Percentiles rank a stretch among this genome's conserved stretches.
phyloP scores from a whole-genome alignment of 2,113 vertebrate genomes.

The Perca flavescens region DNA sequence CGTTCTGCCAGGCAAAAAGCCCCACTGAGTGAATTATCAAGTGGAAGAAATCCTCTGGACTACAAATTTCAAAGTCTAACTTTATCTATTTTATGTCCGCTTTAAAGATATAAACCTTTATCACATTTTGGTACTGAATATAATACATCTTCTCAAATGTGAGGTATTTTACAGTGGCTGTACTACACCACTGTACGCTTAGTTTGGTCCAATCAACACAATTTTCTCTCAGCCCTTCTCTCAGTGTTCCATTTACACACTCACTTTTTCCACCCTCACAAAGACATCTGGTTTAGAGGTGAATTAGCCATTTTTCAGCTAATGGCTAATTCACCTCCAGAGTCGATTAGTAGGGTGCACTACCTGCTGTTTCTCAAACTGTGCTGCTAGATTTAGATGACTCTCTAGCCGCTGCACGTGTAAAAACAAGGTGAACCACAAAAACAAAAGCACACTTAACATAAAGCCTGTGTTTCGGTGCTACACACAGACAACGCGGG shows the following conservation, averaged over 20 bases:
- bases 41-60: neutral
- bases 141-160: neutral
- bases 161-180: neutral
- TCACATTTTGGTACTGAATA: neutral
- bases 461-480: slow-evolving; percentile 20
- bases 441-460: slow-evolving; percentile 54
- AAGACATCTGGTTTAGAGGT: slow-evolving; percentile 78
- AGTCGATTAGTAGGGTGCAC: slow-evolving; percentile 72
- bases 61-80: neutral
- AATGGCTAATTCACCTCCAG: slow-evolving; percentile 82
- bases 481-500: neutral
- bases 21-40: neutral
- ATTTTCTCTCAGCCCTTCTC: slow-evolving; percentile 14
- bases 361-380: slow-evolving; percentile 78
- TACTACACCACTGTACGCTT: neutral
- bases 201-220: slow-evolving; percentile 20
- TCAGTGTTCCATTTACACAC: slow-evolving; percentile 49
- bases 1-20: slow-evolving; percentile 1
- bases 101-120: neutral
- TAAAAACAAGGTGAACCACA: slow-evolving; percentile 77
- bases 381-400: slow-evolving; percentile 78
- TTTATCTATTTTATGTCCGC: neutral
- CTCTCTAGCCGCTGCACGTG: slow-evolving; percentile 52
- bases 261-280: slow-evolving; percentile 66
- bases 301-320: slow-evolving; percentile 79